These are phyloP conservation scores for Margarornis squamiger DNA, from an alignment of 2,797 vertebrate species.

Conservation along the genomic window DNA sequence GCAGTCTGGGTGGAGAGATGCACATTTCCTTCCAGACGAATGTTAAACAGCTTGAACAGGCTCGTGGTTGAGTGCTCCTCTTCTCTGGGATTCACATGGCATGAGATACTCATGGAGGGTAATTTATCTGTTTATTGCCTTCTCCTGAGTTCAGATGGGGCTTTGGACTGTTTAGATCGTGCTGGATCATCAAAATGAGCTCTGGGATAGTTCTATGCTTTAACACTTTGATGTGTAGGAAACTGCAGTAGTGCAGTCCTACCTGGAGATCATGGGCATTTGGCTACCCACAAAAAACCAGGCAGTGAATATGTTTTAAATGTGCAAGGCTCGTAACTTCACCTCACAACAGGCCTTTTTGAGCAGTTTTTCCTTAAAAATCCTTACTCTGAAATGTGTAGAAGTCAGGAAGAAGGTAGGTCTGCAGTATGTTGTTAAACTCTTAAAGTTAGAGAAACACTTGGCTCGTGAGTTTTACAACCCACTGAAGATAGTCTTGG, in stretches of 20 bases:
- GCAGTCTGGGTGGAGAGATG: accelerated
- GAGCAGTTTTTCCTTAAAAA: not conserved
- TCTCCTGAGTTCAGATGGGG: not conserved
- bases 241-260: not conserved
- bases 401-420: not conserved
- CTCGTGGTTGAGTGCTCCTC: not conserved
- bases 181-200: not conserved
- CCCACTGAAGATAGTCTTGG: not conserved
- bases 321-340: not conserved
- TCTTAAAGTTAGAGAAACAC: not conserved
- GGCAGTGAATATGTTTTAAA: not conserved
- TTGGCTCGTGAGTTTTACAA: not conserved
- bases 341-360: not conserved
- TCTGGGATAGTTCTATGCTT: not conserved
- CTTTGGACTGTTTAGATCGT: not conserved
- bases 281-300: not conserved
- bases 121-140: not conserved
- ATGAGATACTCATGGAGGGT: accelerated
- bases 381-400: not conserved
- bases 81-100: not conserved
- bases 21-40: not conserved
- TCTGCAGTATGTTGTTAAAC: not conserved
- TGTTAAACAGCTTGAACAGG: not conserved
- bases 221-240: not conserved
- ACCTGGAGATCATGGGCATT: not conserved